phyloP scores from a whole-genome alignment of 1,140 invertebrate genomes.

The Hesperophylax magnus region DNA sequence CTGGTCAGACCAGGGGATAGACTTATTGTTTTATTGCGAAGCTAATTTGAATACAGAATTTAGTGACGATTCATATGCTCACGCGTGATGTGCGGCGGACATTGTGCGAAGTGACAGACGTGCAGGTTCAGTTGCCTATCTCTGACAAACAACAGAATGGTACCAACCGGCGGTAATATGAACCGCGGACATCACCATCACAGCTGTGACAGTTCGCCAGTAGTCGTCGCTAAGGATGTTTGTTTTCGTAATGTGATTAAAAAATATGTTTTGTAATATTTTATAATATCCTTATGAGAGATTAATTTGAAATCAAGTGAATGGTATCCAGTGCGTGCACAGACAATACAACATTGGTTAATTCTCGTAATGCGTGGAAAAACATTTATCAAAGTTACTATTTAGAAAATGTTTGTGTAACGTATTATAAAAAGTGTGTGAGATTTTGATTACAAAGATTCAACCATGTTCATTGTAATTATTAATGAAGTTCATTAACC shows the following conservation, averaged over 20 bases:
- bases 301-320: too few relatives aligned
- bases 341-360: too few relatives aligned
- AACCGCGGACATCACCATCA: neutral
- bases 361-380: too few relatives aligned
- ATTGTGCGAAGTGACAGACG: neutral
- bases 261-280: neutral
- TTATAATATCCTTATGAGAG: too few relatives aligned
- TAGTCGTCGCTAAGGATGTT: neutral
- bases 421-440: too few relatives aligned
- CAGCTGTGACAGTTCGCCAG: slow-evolving; percentile 1
- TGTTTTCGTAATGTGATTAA: slow-evolving; percentile 8
- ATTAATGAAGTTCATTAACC: neutral
- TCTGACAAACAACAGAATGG: neutral
- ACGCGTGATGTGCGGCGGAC: neutral
- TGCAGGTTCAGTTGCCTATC: neutral
- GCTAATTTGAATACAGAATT: neutral
- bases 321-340: too few relatives aligned
- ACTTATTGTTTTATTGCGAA: neutral
- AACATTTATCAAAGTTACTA: too few relatives aligned
- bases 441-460: too few relatives aligned
- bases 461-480: too few relatives aligned
- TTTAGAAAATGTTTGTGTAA: too few relatives aligned
- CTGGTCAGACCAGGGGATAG: neutral
- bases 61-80: neutral
- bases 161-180: neutral